Evolutionary conservation across 2,888 invertebrate genomes (phyloP), one percentile per base, ranked within the genome.

Genomic region (Aelia acuminata): DNA sequence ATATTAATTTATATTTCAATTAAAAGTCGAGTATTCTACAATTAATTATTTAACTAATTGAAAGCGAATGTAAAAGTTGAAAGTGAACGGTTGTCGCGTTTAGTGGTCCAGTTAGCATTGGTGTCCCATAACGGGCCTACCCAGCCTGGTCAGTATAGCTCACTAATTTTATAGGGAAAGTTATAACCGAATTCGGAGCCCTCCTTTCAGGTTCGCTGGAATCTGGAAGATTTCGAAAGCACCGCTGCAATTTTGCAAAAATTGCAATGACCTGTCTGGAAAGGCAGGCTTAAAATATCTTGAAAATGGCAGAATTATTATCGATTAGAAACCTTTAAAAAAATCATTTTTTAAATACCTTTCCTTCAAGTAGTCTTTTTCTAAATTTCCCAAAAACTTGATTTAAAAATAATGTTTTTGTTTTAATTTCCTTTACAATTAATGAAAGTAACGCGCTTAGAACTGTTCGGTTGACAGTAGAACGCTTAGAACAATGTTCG

Each of bases 41-140:
- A 70, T 35, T 70, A 70, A 70, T 31, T 35, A 63, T 63, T 63
- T 31, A 35, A 31, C 35, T 70, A 70, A 35, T 57, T 35, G 63
- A 70, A 70, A 70, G 63, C 35, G 63, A 70, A 70, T 18, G 63
- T 70, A 70, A 13, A 35, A 70, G 15, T 20, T 57, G 26, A 57
- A 57, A 57, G 57, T 57, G 57, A 70, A 35, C 31, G 63, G 63
- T 31, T 35, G 35, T 18, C 35, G 35, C 7, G 35, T 70, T 31
- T 15, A 70, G 63, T 70, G 63, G 63, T 70, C 63, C 63, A 70
- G 63, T 70, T 70, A 70, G 63, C 63, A 70, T 35, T 35, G 63
- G 63, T 70, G 63, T 20, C 63, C 63, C 63, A 70, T 70, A 70
- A 70, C 63, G 63, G 63, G 31, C 7, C 18, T 0, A 5, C 4